Evolutionary conservation across 2,113 vertebrate genomes (phyloP).

Genomic region (Planiliza haematocheilus): DNA sequence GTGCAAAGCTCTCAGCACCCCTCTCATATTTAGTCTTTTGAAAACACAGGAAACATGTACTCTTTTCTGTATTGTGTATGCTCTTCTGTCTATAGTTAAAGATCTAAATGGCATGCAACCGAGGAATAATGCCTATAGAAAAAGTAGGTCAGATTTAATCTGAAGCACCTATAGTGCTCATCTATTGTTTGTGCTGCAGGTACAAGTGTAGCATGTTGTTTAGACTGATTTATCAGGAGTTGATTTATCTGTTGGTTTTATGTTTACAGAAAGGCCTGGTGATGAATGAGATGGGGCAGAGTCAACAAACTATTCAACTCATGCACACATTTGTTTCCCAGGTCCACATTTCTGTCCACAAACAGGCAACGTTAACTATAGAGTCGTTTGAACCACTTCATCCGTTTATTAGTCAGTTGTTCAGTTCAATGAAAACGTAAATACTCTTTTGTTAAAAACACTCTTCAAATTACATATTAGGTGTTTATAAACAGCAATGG

Average conservation of each 20-base stretch:
- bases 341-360: background rate
- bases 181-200: too few species aligned
- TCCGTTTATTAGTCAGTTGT: slow-evolving; percentile 80
- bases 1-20: background rate
- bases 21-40: background rate
- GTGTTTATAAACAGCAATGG: slow-evolving; percentile 43
- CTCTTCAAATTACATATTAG: slow-evolving; percentile 51
- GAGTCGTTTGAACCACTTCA: slow-evolving; percentile 74
- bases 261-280: background rate
- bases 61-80: background rate
- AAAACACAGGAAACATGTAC: background rate
- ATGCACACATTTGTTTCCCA: too few species aligned
- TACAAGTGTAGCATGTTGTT: too few species aligned
- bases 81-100: background rate
- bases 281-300: background rate
- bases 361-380: background rate
- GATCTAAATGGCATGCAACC: background rate
- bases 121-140: background rate
- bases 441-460: slow-evolving; percentile 62
- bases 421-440: slow-evolving; percentile 53
- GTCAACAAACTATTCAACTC: too few species aligned
- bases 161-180: background rate
- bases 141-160: slow-evolving; percentile 40
- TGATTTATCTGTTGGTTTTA: background rate
- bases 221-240: too few species aligned